Evolutionary conservation across 2,888 invertebrate genomes (phyloP).

Genomic region (Drosophila ezoana): DNA sequence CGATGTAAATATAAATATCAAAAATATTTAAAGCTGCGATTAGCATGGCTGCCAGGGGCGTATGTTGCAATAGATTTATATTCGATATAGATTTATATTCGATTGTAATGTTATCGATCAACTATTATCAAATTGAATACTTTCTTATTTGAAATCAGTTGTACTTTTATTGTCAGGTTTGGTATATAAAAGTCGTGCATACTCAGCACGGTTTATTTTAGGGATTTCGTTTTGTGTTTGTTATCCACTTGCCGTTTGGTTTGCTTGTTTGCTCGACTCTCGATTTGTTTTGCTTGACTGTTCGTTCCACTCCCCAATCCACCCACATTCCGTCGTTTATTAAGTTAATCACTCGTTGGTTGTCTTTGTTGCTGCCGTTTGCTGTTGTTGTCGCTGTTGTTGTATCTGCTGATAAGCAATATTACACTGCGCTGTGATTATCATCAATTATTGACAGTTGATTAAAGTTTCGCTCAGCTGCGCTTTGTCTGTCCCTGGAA

Average conservation of each 20-base stretch:
- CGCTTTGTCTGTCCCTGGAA: constrained; percentile 28
- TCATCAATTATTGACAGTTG: constrained; percentile 73
- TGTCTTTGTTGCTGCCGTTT: constrained; percentile 28
- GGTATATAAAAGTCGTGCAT: constrained; percentile 34
- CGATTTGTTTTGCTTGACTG: constrained; percentile 27
- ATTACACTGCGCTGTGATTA: constrained; percentile 61
- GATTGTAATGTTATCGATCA: too few species aligned
- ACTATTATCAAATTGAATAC: too few species aligned
- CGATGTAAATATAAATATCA: too few species aligned
- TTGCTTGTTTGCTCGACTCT: constrained; percentile 27
- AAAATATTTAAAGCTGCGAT: too few species aligned
- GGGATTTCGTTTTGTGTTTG: constrained; percentile 33
- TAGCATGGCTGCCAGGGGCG: too few species aligned
- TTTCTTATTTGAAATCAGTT: neutral
- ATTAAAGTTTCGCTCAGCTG: constrained; percentile 65
- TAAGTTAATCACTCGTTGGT: constrained; percentile 55
- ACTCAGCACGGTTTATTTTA: neutral
- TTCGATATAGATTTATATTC: too few species aligned
- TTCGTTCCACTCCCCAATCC: neutral
- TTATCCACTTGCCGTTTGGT: constrained; percentile 45
- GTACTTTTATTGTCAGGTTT: neutral
- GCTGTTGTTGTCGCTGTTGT: constrained; percentile 22
- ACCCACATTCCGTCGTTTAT: constrained; percentile 35
- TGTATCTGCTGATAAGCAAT: constrained; percentile 53
- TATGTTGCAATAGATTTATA: too few species aligned